Conservation (phyloP, 2,888 invertebrate species). For the Caenorhabditis angaria region DNA sequence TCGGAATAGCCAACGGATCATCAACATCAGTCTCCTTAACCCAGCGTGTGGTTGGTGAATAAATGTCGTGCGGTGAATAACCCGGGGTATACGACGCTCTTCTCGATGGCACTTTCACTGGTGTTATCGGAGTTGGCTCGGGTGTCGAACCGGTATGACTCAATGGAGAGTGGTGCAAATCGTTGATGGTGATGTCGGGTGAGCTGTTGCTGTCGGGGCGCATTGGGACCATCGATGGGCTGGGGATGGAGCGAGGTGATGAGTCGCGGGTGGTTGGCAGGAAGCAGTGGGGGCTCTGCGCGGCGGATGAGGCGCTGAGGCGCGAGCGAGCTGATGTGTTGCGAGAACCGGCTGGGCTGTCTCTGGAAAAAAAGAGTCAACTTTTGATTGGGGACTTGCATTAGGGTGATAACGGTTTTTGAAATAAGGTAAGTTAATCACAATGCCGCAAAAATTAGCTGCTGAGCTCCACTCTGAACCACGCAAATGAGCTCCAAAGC, state of each 20-base stretch:
- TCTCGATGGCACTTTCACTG: conserved; percentile 13
- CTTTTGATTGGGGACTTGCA: no score
- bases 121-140: conserved; percentile 38
- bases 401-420: no score
- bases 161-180: conserved; percentile 43
- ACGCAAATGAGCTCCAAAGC: neutral
- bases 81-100: conserved; percentile 36
- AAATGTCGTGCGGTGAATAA: conserved; percentile 29
- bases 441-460: no score
- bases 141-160: conserved; percentile 56
- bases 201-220: conserved; percentile 39
- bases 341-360: conserved; percentile 46
- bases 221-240: conserved; percentile 48
- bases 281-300: conserved; percentile 48
- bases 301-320: conserved; percentile 47
- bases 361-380: conserved; percentile 27
- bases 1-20: conserved; percentile 45
- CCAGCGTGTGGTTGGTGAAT: conserved; percentile 40
- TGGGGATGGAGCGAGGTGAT: conserved; percentile 51
- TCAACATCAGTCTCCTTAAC: conserved; percentile 59
- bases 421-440: no score
- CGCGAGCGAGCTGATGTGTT: conserved; percentile 52
- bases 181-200: conserved; percentile 43
- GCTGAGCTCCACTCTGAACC: no score
- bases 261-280: conserved; percentile 47